A percentile compares a stretch with the other conserved stretches of the same genome.
phyloP scores from a whole-genome alignment of 2,888 invertebrate species.

The Catocala nupta region DNA sequence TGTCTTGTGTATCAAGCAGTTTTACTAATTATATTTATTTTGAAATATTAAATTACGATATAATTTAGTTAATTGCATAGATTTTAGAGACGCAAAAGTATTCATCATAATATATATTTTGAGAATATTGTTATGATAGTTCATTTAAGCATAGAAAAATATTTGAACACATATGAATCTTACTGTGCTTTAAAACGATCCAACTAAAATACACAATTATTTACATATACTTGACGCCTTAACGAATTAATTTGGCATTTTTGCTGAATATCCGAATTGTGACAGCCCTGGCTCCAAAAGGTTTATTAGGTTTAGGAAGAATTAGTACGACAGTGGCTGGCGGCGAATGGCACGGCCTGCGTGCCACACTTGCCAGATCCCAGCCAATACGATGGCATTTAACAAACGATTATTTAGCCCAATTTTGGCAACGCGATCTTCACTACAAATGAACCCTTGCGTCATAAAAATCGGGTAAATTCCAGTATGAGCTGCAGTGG shows the following conservation, averaged over 20 bases:
- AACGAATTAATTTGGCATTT: not conserved
- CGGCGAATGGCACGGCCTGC: slow-evolving; percentile 50
- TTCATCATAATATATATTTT: too few species aligned
- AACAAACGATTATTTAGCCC: slow-evolving; percentile 27
- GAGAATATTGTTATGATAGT: too few species aligned
- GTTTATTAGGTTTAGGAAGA: slow-evolving; percentile 46
- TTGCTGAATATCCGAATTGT: not conserved
- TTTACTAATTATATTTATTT: too few species aligned
- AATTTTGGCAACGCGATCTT: slow-evolving; percentile 19
- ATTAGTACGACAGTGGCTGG: slow-evolving; percentile 45
- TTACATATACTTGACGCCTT: too few species aligned
- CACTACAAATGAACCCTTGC: not conserved
- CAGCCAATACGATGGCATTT: slow-evolving; percentile 40
- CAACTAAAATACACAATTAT: too few species aligned
- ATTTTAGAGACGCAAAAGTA: too few species aligned
- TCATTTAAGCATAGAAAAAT: too few species aligned
- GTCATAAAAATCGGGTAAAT: slow-evolving; percentile 2
- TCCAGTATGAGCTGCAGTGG: not conserved
- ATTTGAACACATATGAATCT: too few species aligned
- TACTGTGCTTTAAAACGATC: too few species aligned
- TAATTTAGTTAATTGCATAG: too few species aligned
- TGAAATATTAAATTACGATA: too few species aligned
- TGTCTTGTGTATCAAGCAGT: too few species aligned
- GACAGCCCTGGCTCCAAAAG: slow-evolving; percentile 34
- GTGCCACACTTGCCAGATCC: slow-evolving; percentile 50